phyloP scores from a whole-genome alignment of 2,113 vertebrate genomes.

The Spilogale gracilis region DNA sequence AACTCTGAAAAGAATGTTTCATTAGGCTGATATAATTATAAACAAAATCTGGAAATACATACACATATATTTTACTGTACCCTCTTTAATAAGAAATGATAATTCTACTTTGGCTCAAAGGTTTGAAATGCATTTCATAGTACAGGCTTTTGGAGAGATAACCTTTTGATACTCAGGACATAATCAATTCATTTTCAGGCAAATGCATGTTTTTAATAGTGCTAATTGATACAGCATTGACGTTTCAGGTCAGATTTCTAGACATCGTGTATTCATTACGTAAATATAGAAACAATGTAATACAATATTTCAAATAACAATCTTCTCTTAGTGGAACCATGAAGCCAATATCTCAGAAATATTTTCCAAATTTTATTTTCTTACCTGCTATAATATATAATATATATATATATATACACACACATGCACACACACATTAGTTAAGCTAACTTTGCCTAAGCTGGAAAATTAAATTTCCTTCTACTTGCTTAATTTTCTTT shows the following conservation, averaged over 20 bases:
- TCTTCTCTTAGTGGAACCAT: constrained; percentile 12
- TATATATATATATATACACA: not conserved
- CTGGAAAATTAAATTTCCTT: not conserved
- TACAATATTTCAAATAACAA: not conserved
- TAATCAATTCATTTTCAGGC: constrained; percentile 1
- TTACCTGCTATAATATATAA: not conserved
- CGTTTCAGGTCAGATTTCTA: not conserved
- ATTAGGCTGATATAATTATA: constrained; percentile 9
- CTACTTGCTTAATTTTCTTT: not conserved
- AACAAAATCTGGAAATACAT: not conserved
- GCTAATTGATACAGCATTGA: not conserved
- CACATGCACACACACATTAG: not conserved
- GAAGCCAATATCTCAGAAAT: not conserved
- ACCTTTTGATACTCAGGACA: not conserved
- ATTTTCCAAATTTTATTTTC: not conserved
- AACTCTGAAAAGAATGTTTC: not conserved
- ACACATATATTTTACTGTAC: not conserved
- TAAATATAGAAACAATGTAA: not conserved
- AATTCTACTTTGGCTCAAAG: not conserved
- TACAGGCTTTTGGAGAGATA: not conserved
- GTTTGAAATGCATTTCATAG: not conserved
- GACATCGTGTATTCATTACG: constrained; percentile 21
- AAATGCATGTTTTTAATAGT: not conserved
- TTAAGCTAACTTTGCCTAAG: not conserved
- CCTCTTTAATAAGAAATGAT: not conserved